phyloP scores from a whole-genome alignment of 2,888 invertebrate genomes.

The Creontiades dilutus region DNA sequence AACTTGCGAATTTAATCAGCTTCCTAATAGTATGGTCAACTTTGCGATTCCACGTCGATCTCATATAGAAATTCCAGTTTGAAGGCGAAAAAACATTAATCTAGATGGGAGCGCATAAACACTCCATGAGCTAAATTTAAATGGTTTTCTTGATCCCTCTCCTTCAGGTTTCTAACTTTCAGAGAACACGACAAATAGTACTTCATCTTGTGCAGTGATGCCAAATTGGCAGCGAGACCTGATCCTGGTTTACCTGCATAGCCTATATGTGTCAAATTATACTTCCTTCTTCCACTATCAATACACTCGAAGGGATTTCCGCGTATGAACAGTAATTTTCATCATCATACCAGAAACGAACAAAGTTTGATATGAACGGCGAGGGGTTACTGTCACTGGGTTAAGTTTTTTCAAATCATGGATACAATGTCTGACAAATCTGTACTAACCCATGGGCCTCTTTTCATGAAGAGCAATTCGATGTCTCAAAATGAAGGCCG shows the following conservation, averaged over 20 bases:
- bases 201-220: conserved; percentile 95
- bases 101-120: conserved; percentile 95
- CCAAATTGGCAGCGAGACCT: conserved; percentile 93
- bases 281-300: conserved; percentile 85
- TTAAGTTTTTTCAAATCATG: too few relatives aligned
- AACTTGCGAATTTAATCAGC: too few relatives aligned
- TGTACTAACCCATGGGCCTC: too few relatives aligned
- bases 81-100: too few relatives aligned
- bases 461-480: too few relatives aligned
- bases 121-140: conserved; percentile 87
- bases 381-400: conserved; percentile 88
- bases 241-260: conserved; percentile 96
- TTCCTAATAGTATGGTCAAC: too few relatives aligned
- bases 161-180: conserved; percentile 82
- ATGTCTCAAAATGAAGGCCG: too few relatives aligned
- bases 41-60: too few relatives aligned
- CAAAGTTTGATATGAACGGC: conserved; percentile 94
- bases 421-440: too few relatives aligned
- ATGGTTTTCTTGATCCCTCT: conserved; percentile 82
- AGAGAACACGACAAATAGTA: conserved; percentile 96
- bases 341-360: conserved; percentile 97
- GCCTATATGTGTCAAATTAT: conserved; percentile 96
- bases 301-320: conserved; percentile 97
- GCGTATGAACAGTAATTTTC: conserved; percentile 98
- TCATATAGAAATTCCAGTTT: too few relatives aligned